These are phyloP conservation scores for Telenomus remus DNA, from an alignment of 1,140 invertebrate species.

Conservation along the genomic window DNA sequence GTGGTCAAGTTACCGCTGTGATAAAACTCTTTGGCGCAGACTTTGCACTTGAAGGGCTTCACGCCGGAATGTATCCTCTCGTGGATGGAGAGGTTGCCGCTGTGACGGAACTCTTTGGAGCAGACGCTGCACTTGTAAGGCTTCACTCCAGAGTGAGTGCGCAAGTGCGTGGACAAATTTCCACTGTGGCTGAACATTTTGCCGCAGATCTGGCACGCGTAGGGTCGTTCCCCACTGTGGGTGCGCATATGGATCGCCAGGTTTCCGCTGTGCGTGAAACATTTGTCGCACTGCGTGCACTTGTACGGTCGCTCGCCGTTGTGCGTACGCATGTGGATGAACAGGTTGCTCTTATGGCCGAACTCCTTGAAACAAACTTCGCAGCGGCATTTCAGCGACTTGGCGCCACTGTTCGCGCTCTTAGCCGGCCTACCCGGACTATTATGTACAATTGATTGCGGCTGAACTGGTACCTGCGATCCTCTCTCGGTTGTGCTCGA, in stretches of 20 bases:
- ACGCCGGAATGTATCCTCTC: slow-evolving; percentile 76
- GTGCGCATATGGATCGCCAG: slow-evolving; percentile 78
- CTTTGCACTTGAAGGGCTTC: slow-evolving; percentile 81
- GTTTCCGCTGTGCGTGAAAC: slow-evolving; percentile 81
- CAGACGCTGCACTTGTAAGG: slow-evolving; percentile 77
- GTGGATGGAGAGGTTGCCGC: slow-evolving; percentile 77
- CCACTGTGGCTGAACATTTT: slow-evolving; percentile 78
- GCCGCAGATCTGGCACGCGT: slow-evolving; percentile 78
- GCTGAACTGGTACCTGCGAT: slow-evolving; percentile 33
- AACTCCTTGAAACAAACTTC: slow-evolving; percentile 78
- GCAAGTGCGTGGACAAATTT: slow-evolving; percentile 78
- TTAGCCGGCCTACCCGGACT: slow-evolving; percentile 66
- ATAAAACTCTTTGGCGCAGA: slow-evolving; percentile 83
- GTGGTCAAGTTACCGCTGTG: slow-evolving; percentile 78
- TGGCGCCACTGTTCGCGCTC: slow-evolving; percentile 52
- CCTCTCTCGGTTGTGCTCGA: slow-evolving; percentile 12
- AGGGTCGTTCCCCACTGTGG: slow-evolving; percentile 79
- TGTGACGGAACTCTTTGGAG: slow-evolving; percentile 76
- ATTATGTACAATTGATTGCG: slow-evolving; percentile 57
- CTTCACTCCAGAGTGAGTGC: slow-evolving; percentile 76
- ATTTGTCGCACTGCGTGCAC: slow-evolving; percentile 82
- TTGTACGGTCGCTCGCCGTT: slow-evolving; percentile 83
- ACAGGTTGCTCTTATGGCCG: slow-evolving; percentile 76
- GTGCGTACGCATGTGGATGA: slow-evolving; percentile 79
- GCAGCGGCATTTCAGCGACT: slow-evolving; percentile 74